Evolutionary conservation across 2,113 vertebrate species (phyloP).

Genomic region (Ivindomyrus marchei): DNA sequence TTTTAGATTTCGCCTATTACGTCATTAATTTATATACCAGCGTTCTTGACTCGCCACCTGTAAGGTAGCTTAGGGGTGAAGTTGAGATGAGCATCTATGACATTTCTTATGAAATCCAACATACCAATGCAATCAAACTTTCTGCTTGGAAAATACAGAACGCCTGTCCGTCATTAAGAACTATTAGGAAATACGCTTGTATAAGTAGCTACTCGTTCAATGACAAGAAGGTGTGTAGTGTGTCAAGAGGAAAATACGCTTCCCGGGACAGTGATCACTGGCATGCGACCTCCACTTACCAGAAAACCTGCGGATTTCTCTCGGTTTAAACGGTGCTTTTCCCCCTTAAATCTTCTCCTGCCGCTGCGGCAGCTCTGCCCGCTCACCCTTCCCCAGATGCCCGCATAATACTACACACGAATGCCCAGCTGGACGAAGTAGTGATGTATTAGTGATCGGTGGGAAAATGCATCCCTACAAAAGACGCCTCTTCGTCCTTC

Average conservation of each 20-base stretch:
- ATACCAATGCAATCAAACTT: neutral
- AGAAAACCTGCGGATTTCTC: neutral
- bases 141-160: neutral
- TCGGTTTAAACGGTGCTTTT: neutral
- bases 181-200: neutral
- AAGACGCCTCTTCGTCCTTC: neutral
- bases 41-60: neutral
- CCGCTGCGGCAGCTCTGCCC: neutral
- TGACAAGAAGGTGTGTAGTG: neutral
- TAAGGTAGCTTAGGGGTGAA: neutral
- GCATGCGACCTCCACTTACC: neutral
- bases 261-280: neutral
- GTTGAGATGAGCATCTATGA: neutral
- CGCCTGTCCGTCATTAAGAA: neutral
- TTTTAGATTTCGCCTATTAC: neutral
- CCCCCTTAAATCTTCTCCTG: neutral
- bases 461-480: neutral
- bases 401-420: neutral
- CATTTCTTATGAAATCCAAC: neutral
- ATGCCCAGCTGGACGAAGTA: neutral
- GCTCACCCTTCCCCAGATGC: neutral
- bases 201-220: neutral
- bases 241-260: neutral
- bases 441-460: neutral
- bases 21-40: neutral